Evolutionary conservation across 2,888 invertebrate species (phyloP), one percentile per base, ranked within the genome.

Genomic region (Dynastes tityus): DNA sequence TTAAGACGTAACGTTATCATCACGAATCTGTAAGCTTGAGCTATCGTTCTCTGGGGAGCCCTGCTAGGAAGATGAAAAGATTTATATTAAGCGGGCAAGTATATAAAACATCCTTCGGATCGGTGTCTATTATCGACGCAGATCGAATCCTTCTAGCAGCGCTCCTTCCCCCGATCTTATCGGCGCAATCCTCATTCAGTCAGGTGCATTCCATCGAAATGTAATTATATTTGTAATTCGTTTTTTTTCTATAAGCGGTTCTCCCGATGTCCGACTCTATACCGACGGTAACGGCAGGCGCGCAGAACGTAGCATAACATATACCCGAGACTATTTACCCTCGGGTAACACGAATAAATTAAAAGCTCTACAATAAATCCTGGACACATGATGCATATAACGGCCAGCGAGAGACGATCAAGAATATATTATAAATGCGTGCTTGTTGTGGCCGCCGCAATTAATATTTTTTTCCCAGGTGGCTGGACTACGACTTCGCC

Each of bases 281-380:
- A 74, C 32, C 32, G 32, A 37, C 40, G 45, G 73, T 40, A 74
- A 71, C 55, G 22, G 63, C 63, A 49, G 22, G 63, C 63, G 61
- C 73, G 61, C 73, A 74, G 73, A 74, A 74, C 73, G 61, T 61
- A 84, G 82, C 83, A 85, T 83, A 84, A 84, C 85, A 85, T 84
- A 86, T 86, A 83, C 84, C 86, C 83, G 83, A 58, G 55, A 85
- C 86, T 85, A 85, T 86, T 86, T 84, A 83, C 86, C 87, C 87
- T 81, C 81, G 80, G 84, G 87, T 86, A 78, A 83, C 81, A 84
- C 85, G 88, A 87, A 88, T 87, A 88, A 87, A 88, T 88, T 88
- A 87, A 88, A 88, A 87, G 87, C 86, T 84, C 84, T 83, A 87
- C 87, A 87, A 88, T 88, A 88, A 88, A 88, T 88, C 87, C 86